A percentile compares a stretch with the other conserved stretches of the same genome.
phyloP scores from a whole-genome alignment of 2,797 vertebrate species.

The Lepus oiostolus region DNA sequence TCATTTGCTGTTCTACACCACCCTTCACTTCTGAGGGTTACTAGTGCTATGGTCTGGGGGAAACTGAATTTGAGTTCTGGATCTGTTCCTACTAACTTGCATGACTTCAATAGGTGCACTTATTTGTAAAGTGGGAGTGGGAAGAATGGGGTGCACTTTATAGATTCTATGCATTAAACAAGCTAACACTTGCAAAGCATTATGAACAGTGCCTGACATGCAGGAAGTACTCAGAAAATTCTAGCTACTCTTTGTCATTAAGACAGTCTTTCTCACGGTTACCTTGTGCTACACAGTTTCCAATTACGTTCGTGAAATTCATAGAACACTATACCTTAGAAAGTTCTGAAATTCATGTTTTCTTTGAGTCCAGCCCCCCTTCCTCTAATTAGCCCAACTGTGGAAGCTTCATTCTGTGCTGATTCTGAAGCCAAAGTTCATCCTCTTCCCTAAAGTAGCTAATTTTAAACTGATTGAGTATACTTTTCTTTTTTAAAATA shows the following conservation, averaged over 20 bases:
- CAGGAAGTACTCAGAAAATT: neutral
- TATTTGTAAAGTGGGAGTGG: neutral
- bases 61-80: neutral
- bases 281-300: neutral
- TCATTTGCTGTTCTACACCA: neutral
- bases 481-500: neutral
- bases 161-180: neutral
- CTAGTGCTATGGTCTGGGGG: neutral
- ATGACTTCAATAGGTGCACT: neutral
- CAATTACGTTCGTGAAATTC: neutral
- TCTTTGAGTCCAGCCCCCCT: constrained; percentile 37
- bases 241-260: neutral
- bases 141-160: neutral
- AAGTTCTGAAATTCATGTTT: neutral
- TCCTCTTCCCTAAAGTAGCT: neutral
- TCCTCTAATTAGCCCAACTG: neutral
- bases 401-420: neutral
- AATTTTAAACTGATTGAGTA: constrained; percentile 42
- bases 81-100: neutral
- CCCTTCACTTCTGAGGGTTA: neutral
- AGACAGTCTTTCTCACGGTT: neutral
- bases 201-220: too few relatives aligned
- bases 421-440: neutral
- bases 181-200: neutral
- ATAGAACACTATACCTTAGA: neutral